phyloP scores from a whole-genome alignment of 1,140 invertebrate species.

The Macrosteles quadrilineatus region DNA sequence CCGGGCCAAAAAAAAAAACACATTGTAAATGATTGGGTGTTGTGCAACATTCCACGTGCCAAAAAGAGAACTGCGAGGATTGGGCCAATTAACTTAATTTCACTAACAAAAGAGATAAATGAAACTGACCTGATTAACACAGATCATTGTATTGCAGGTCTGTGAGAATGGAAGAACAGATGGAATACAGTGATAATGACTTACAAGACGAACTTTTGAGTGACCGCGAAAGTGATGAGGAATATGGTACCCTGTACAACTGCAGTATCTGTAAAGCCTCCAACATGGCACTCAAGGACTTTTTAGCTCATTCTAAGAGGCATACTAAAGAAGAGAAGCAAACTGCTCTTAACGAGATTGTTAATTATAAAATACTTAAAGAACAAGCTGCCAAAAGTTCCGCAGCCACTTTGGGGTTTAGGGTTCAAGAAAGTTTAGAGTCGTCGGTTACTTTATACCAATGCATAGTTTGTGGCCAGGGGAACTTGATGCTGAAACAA shows the following conservation, averaged over 20 bases:
- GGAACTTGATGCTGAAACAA: conserved; percentile 1
- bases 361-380: not conserved
- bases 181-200: not conserved
- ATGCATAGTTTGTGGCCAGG: conserved; percentile 1
- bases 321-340: not conserved
- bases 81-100: too few species aligned
- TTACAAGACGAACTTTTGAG: not conserved
- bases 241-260: not conserved
- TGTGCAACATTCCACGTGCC: too few species aligned
- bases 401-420: not conserved
- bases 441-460: conserved; percentile 1
- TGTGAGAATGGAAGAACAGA: not conserved
- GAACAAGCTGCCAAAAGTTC: not conserved
- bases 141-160: conserved; percentile 16
- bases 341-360: not conserved
- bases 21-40: too few species aligned
- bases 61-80: too few species aligned
- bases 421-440: not conserved
- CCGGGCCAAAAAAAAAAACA: too few species aligned
- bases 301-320: not conserved
- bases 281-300: not conserved
- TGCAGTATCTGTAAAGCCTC: not conserved
- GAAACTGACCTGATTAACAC: conserved; percentile 11
- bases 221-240: conserved; percentile 10
- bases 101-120: not conserved